These are phyloP conservation scores for Mythimna impura DNA, from an alignment of 2,888 invertebrate genomes.

Conservation along the genomic window DNA sequence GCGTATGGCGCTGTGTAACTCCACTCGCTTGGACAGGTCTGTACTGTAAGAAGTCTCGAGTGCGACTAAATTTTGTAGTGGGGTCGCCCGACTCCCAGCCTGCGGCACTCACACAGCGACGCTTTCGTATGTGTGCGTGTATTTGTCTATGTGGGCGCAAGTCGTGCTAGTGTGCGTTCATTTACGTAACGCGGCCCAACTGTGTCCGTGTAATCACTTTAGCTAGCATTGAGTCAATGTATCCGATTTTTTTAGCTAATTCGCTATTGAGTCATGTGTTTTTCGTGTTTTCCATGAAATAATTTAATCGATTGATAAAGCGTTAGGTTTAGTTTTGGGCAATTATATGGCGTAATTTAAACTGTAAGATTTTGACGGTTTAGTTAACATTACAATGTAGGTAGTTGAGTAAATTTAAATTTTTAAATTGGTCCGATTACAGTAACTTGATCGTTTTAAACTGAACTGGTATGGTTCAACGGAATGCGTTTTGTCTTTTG, in stretches of 20 bases:
- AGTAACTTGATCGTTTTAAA: conserved; percentile 42
- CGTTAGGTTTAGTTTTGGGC: conserved; percentile 67
- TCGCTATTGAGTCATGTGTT: conserved; percentile 88
- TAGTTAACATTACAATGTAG: conserved; percentile 44
- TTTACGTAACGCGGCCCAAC: conserved; percentile 87
- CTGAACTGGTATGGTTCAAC: conserved; percentile 3
- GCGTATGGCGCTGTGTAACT: conserved; percentile 79
- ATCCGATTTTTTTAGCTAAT: conserved; percentile 87
- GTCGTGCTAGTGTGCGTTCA: conserved; percentile 76
- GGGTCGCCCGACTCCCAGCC: conserved; percentile 86
- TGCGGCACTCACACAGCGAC: conserved; percentile 77
- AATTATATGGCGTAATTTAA: conserved; percentile 73
- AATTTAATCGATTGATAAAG: conserved; percentile 75
- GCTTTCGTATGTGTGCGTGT: conserved; percentile 53
- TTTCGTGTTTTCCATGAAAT: conserved; percentile 71
- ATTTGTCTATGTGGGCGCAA: conserved; percentile 71
- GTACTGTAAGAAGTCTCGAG: conserved; percentile 80
- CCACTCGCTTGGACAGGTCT: conserved; percentile 80
- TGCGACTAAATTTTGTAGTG: conserved; percentile 88
- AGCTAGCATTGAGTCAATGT: conserved; percentile 85
- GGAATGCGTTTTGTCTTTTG: conserved; percentile 32
- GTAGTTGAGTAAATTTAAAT: conserved; percentile 59
- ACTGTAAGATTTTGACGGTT: conserved; percentile 55
- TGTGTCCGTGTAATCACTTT: conserved; percentile 84
- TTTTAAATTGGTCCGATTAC: conserved; percentile 49